These are phyloP conservation scores for Poeciliopsis infans DNA, from an alignment of 2,797 vertebrate genomes.

Conservation along the genomic window DNA sequence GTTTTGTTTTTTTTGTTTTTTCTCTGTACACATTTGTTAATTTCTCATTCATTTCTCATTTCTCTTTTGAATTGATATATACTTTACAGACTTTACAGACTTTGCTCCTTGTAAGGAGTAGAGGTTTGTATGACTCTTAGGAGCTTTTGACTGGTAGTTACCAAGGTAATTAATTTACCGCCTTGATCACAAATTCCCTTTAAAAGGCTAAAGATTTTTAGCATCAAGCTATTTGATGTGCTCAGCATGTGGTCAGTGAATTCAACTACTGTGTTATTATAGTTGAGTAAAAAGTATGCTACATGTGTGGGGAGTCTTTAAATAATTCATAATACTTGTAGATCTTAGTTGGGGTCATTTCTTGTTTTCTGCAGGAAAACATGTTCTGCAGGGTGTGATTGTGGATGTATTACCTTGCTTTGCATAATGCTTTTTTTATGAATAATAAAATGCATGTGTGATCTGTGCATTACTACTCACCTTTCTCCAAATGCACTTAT, in stretches of 20 bases:
- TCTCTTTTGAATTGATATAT: constrained; percentile 51
- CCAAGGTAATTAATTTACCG: constrained; percentile 31
- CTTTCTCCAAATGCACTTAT: constrained; percentile 43
- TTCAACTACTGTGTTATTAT: constrained; percentile 47
- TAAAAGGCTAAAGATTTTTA: constrained; percentile 17
- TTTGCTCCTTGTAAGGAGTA: constrained; percentile 50
- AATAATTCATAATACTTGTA: constrained; percentile 64
- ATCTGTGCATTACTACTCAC: constrained; percentile 41
- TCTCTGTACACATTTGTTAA: not conserved
- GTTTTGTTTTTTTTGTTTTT: not conserved
- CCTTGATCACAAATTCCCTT: constrained; percentile 13
- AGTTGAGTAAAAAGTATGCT: constrained; percentile 47
- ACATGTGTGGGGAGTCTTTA: constrained; percentile 49
- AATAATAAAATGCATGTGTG: constrained; percentile 53
- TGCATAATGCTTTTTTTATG: constrained; percentile 47
- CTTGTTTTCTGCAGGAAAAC: constrained; percentile 61
- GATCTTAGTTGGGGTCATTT: constrained; percentile 60
- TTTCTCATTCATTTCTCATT: constrained; percentile 21
- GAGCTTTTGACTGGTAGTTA: constrained; percentile 12
- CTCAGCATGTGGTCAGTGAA: constrained; percentile 42
- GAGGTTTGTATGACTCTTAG: constrained; percentile 30
- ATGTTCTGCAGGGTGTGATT: constrained; percentile 44
- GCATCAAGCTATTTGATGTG: constrained; percentile 35
- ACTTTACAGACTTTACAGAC: constrained; percentile 17
- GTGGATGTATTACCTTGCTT: constrained; percentile 42